A percentile compares a stretch with the other conserved stretches of the same genome.
These are phyloP conservation scores for Notolepis coatsorum DNA, from an alignment of 2,797 vertebrate genomes.

Conservation along the genomic window DNA sequence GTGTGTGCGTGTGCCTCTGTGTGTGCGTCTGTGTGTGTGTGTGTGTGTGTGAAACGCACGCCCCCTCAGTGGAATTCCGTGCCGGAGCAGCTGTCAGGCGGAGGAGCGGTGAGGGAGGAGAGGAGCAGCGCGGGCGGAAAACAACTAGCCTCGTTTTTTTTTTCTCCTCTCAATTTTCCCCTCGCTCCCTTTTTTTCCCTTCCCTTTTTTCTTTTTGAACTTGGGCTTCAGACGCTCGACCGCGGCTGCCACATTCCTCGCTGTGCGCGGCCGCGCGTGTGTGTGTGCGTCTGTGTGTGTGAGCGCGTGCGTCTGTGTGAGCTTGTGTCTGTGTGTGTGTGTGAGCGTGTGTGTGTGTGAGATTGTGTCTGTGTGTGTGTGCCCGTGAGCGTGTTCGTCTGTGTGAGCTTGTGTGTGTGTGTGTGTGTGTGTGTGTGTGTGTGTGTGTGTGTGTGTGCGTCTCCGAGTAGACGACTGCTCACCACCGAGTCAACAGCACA, in stretches of 20 bases:
- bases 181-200: constrained; percentile 34
- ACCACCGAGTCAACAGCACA: constrained; percentile 49
- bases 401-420: too few species aligned
- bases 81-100: constrained; percentile 82
- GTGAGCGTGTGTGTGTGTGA: constrained; percentile 18
- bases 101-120: constrained; percentile 71
- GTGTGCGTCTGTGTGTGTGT: constrained; percentile 2
- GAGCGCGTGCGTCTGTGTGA: constrained; percentile 1
- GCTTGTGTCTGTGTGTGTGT: constrained; percentile 9
- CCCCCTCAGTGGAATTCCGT: constrained; percentile 79
- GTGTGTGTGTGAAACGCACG: constrained; percentile 39
- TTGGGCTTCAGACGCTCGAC: constrained; percentile 52
- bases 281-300: constrained; percentile 1
- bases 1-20: constrained; percentile 32
- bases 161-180: constrained; percentile 48
- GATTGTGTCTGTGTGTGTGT: constrained; percentile 1
- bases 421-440: not conserved
- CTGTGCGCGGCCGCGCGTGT: constrained; percentile 22
- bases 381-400: not conserved
- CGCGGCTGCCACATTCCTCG: constrained; percentile 71
- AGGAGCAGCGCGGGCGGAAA: constrained; percentile 67
- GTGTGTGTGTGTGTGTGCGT: too few species aligned
- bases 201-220: constrained; percentile 52
- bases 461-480: constrained; percentile 38
- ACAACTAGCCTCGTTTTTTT: constrained; percentile 51